Conservation (phyloP, 1,140 invertebrate species). For the Euwallacea fornicatus region DNA sequence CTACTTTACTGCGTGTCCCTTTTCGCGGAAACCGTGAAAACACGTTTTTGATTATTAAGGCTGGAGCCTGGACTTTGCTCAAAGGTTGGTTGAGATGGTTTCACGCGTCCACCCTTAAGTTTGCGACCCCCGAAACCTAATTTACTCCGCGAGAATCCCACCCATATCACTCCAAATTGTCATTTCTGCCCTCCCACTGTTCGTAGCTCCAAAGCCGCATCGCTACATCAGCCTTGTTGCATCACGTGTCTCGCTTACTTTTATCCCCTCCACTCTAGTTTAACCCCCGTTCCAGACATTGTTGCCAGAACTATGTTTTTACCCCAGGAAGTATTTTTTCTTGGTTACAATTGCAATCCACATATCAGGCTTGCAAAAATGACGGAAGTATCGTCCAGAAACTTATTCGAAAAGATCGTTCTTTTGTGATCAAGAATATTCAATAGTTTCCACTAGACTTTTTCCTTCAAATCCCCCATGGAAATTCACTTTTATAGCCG, state of each 20-base stretch:
- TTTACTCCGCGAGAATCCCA: slow-evolving; percentile 34
- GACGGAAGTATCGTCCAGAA: no score
- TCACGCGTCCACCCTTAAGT: slow-evolving; percentile 9
- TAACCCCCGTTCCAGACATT: not conserved
- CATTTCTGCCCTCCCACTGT: slow-evolving; percentile 30
- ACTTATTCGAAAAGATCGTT: no score
- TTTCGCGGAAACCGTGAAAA: slow-evolving; percentile 33
- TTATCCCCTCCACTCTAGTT: slow-evolving; percentile 5
- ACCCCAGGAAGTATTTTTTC: not conserved
- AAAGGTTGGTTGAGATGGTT: no score
- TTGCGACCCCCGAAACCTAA: slow-evolving; percentile 26
- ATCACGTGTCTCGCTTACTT: slow-evolving; percentile 30
- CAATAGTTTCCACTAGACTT: no score
- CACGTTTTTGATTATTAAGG: slow-evolving; percentile 36
- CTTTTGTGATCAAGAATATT: no score
- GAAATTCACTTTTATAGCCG: not conserved
- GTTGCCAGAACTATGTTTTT: no score
- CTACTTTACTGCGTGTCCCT: slow-evolving; percentile 35
- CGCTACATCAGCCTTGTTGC: slow-evolving; percentile 32
- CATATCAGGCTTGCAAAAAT: no score
- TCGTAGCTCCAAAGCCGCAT: slow-evolving; percentile 29
- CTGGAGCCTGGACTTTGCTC: not conserved
- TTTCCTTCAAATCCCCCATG: not conserved
- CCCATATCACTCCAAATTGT: slow-evolving; percentile 35
- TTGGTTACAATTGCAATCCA: not conserved